A percentile compares a stretch with the other conserved stretches of the same genome.
Evolutionary conservation across 2,888 invertebrate genomes (phyloP).

Genomic region (Oscheius onirici): DNA sequence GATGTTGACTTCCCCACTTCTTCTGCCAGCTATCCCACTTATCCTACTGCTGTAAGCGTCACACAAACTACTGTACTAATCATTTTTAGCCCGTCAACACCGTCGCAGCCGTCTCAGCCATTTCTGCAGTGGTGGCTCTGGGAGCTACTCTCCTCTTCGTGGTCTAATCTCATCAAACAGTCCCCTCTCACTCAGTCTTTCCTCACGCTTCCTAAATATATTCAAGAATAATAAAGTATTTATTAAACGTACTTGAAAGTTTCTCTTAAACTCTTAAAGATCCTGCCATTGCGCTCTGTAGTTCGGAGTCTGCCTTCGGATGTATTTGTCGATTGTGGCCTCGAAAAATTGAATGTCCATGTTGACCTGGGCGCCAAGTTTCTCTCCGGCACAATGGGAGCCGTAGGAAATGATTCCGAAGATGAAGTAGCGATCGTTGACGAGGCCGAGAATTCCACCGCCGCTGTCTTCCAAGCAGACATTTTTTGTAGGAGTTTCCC

Average conservation of each 20-base stretch:
- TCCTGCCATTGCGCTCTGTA: neutral
- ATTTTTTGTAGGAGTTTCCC: neutral
- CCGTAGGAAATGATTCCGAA: conserved; percentile 1
- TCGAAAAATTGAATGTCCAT: conserved; percentile 3
- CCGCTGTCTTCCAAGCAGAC: conserved; percentile 3
- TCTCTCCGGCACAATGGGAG: neutral
- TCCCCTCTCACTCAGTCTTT: conserved; percentile 9
- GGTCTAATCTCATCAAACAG: neutral
- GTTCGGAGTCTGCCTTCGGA: neutral
- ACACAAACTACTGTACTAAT: neutral
- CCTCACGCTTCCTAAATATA: neutral
- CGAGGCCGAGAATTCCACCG: neutral
- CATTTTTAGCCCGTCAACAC: neutral
- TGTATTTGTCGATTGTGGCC: conserved; percentile 16
- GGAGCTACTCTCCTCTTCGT: neutral
- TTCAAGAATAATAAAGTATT: conserved; percentile 7
- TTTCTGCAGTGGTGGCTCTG: neutral
- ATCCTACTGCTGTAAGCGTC: neutral
- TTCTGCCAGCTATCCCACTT: neutral
- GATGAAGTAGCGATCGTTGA: neutral
- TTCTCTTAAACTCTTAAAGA: neutral
- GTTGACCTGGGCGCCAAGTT: neutral
- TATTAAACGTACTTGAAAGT: neutral
- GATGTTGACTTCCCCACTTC: neutral
- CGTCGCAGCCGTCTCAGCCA: neutral